Evolutionary conservation across 1,140 invertebrate species (phyloP), one percentile per base, ranked within the genome.

Genomic region (Teleogryllus occipitalis): DNA sequence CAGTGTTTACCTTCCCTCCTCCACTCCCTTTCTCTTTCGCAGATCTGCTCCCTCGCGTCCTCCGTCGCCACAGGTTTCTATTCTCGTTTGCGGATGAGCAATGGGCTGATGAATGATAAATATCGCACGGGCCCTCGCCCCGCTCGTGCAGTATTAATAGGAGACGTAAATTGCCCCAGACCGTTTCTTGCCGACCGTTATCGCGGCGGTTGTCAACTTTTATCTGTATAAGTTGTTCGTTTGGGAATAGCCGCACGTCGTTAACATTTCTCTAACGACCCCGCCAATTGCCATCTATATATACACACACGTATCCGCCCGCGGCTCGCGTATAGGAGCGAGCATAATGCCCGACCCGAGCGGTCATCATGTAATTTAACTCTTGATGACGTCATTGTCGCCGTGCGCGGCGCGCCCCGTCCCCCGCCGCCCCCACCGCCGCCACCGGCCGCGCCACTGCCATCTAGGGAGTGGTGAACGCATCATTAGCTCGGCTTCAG

Each of bases 211-310:
- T 65, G 54, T 65, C 54, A 65, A 65, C 54, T 65, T 65, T 65
- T 65, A 65, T 65, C 54, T 65, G 54, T 65, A 65, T 65, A 65
- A 65, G 54, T 65, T 65, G 54, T 65, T 65, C 54, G 54, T 65
- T 65, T 65, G 54, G 54, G 54, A 65, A 65, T 65, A 65, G 54
- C 54, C 54, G 10, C 10, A 7, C 54, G 54, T 65, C 54, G 54
- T 65, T 65, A 65, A 65, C 54, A 65, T 65, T 65, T 65, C 54
- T 65, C 54, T 65, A 65, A 65, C 54, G 54, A 65, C 54, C 54
- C 18, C 54, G 54, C 54, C 54, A 65, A 65, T 65, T 65, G 54
- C 54, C 18, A 65, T 18, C 10, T 65, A 65, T 65, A 65, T 65
- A 65, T 65, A 65, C 54, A 14, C 54, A 65, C 54, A 14, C 18